A percentile compares a stretch with the other conserved stretches of the same genome.
These are phyloP conservation scores for Darevskia nairensis DNA, from an alignment of 2,797 vertebrate species.

Conservation along the genomic window DNA sequence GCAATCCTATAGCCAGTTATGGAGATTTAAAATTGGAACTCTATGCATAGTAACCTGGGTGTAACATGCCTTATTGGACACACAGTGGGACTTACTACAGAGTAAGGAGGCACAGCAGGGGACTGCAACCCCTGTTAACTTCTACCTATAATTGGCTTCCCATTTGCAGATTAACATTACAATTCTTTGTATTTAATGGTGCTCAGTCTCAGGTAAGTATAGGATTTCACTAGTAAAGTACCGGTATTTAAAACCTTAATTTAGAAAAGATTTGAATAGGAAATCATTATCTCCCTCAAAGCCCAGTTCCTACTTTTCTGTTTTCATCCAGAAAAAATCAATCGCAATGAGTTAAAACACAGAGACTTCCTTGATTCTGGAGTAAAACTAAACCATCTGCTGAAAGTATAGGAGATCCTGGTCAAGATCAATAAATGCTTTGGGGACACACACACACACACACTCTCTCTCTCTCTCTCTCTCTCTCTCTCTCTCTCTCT, in stretches of 20 bases:
- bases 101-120: neutral
- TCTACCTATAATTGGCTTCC: neutral
- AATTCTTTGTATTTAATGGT: too few species aligned
- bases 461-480: too few species aligned
- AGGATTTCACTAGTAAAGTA: slow-evolving; percentile 28
- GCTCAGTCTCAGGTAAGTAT: too few species aligned
- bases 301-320: slow-evolving; percentile 15
- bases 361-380: neutral
- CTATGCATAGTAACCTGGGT: neutral
- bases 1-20: neutral
- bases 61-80: too few species aligned
- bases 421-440: neutral
- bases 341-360: neutral
- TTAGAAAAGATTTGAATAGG: slow-evolving; percentile 12
- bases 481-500: too few species aligned
- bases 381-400: neutral
- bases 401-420: neutral
- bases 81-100: too few species aligned
- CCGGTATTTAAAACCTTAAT: slow-evolving; percentile 29
- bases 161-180: neutral
- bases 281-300: slow-evolving; percentile 25
- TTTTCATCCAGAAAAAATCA: neutral
- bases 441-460: neutral
- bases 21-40: neutral
- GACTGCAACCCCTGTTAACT: neutral